Evolutionary conservation across 2,113 vertebrate genomes (phyloP), one percentile per base, ranked within the genome.

Genomic region (Puntigrus tetrazona): DNA sequence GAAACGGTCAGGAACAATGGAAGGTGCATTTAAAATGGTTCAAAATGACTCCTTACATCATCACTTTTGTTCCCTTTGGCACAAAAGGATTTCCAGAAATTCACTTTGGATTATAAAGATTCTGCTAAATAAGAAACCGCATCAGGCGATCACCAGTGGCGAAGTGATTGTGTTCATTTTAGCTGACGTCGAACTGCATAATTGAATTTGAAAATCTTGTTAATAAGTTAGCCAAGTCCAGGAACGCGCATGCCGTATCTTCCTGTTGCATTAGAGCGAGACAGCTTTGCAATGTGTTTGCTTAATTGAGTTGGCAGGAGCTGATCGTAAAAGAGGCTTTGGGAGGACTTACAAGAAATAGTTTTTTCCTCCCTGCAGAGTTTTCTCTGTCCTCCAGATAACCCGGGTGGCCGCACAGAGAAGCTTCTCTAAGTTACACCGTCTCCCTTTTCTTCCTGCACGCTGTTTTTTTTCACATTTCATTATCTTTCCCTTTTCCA

Each of bases 381-480:
- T 78, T 76, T 86, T 45, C 61, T 31, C 55, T 76, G 78, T 81
- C 72, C 83, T 84, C 43, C 45, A 16, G 29, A 81, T 84, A 63
- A 84, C 59, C 82, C 27, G 43, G 14, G 25, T 75, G 59, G 76
- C 38, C 38, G 61, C 74, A 79, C 75, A 69, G 31, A 50, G 34
- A 74, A 13, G 29, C 38, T 77, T 31, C 20, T 76, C 73, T 31
- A 25, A 57, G 3, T 52, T 14, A 13, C 78, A 88, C 9, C 7
- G 3, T 83, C 78, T 86, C 85, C 87, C 80, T 91, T 90, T 85
- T 76, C 76, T 36, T 78, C 52, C 34, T 38, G 57, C 59, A 65
- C 65, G 78, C 75, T 45, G 41, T 41, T 36, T 38, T 9, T n/a
- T 84, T 55, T 43, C 86, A 38, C 77, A 43, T 73, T 77, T 83